These are phyloP conservation scores for Trematomus bernacchii DNA, from an alignment of 2,797 vertebrate species.

Conservation along the genomic window DNA sequence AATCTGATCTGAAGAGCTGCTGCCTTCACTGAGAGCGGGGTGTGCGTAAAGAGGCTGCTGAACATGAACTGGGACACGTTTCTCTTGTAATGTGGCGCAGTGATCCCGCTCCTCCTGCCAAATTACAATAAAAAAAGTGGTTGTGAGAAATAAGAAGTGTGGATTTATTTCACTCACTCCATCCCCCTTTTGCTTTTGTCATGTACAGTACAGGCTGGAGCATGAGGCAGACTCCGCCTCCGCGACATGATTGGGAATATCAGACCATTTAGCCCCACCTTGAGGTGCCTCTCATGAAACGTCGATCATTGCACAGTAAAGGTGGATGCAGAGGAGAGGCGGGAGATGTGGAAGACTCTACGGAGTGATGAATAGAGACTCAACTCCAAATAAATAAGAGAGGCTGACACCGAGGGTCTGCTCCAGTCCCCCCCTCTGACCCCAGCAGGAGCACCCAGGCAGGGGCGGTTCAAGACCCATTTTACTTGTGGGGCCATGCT, in stretches of 20 bases:
- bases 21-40: constrained; percentile 73
- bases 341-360: constrained; percentile 55
- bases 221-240: constrained; percentile 78
- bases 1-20: constrained; percentile 83
- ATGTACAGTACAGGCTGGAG: constrained; percentile 80
- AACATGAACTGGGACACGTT: constrained; percentile 50
- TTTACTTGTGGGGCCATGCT: too few relatives aligned
- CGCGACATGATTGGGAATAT: constrained; percentile 76
- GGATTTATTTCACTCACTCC: constrained; percentile 75
- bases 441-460: constrained; percentile 53
- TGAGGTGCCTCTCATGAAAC: constrained; percentile 75
- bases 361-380: constrained; percentile 76
- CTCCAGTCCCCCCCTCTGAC: constrained; percentile 71
- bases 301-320: constrained; percentile 77
- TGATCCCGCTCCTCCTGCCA: constrained; percentile 54
- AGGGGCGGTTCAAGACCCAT: too few relatives aligned
- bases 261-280: constrained; percentile 80
- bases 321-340: constrained; percentile 69
- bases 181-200: constrained; percentile 89
- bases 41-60: constrained; percentile 65
- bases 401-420: constrained; percentile 73
- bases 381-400: constrained; percentile 80
- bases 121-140: constrained; percentile 51
- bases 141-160: constrained; percentile 65
- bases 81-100: constrained; percentile 53